A percentile compares a stretch with the other conserved stretches of the same genome.
These are phyloP conservation scores for Aspidoscelis tigris DNA, from an alignment of 2,113 vertebrate genomes.

Conservation along the genomic window DNA sequence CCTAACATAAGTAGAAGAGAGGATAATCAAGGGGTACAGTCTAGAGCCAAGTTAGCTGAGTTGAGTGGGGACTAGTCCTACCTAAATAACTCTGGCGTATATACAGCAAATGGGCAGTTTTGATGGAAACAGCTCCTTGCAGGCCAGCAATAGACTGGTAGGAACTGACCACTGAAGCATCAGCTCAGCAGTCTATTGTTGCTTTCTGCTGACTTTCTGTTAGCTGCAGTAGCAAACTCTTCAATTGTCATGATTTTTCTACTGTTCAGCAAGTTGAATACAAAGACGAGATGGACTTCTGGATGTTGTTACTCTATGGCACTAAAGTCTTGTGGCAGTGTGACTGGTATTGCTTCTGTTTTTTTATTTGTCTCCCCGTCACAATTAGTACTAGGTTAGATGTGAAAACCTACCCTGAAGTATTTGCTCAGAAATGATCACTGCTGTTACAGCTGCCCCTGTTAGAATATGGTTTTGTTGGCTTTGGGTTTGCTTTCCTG, in stretches of 20 bases:
- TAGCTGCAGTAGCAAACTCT: constrained; percentile 63
- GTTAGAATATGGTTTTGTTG: no score
- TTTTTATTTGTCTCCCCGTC: constrained; percentile 3
- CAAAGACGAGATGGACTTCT: constrained; percentile 55
- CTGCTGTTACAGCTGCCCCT: background rate
- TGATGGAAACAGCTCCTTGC: constrained; percentile 69
- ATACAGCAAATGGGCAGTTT: constrained; percentile 44
- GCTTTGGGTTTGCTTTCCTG: no score
- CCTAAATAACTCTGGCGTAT: constrained; percentile 2
- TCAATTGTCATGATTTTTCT: constrained; percentile 68
- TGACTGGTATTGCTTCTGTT: constrained; percentile 18
- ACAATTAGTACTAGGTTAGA: background rate
- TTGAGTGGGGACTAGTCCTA: background rate
- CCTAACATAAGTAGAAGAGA: constrained; percentile 35
- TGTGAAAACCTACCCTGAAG: constrained; percentile 20
- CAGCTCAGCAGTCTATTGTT: constrained; percentile 68
- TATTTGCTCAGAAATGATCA: constrained; percentile 21
- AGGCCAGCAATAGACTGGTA: constrained; percentile 52
- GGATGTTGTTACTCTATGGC: constrained; percentile 45
- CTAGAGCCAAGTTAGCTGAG: background rate
- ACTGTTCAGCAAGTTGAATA: constrained; percentile 67
- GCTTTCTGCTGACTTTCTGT: constrained; percentile 64
- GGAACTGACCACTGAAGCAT: constrained; percentile 8
- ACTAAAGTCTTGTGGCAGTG: constrained; percentile 25
- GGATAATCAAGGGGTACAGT: background rate